A percentile compares a stretch with the other conserved stretches of the same genome.
phyloP scores from a whole-genome alignment of 35 echinoderm and acorn worm species.

The Hemicentrotus pulcherrimus region DNA sequence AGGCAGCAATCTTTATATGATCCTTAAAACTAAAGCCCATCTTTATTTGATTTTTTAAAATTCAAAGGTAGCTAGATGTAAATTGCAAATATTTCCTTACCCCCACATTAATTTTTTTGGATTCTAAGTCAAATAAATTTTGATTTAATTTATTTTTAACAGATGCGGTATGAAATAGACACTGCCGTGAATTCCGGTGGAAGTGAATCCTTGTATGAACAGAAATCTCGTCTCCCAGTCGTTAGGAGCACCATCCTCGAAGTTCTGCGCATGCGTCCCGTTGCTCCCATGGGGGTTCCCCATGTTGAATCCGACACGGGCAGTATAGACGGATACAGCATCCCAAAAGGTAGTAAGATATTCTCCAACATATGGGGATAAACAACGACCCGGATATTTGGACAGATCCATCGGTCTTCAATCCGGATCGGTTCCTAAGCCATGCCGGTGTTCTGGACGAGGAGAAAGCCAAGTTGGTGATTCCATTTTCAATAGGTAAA shows the following conservation, averaged over 20 bases:
- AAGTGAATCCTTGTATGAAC: background rate
- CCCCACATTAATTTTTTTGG: too few species aligned
- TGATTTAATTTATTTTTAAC: background rate
- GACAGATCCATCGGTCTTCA: conserved; percentile 62
- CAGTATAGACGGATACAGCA: conserved; percentile 54
- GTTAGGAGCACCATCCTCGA: conserved; percentile 62
- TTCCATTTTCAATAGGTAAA: conserved; percentile 45
- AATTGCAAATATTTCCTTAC: too few species aligned
- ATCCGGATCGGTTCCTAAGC: conserved; percentile 76
- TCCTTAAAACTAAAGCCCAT: too few species aligned
- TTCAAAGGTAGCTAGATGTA: too few species aligned
- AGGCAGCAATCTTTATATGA: too few species aligned
- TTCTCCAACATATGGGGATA: conserved; percentile 84
- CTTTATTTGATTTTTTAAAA: too few species aligned
- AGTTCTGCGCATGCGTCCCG: conserved; percentile 59
- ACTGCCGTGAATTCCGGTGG: background rate
- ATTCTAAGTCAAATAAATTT: too few species aligned
- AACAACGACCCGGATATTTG: conserved; percentile 66
- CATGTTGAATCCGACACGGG: conserved; percentile 59
- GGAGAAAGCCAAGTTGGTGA: conserved; percentile 43
- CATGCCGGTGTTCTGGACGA: conserved; percentile 49
- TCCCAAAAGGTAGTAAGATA: conserved; percentile 66
- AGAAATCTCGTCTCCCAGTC: background rate
- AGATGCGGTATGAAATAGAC: background rate
- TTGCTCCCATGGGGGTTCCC: conserved; percentile 59